Conservation (phyloP, 2,888 invertebrate species). For the Melieria picta region DNA sequence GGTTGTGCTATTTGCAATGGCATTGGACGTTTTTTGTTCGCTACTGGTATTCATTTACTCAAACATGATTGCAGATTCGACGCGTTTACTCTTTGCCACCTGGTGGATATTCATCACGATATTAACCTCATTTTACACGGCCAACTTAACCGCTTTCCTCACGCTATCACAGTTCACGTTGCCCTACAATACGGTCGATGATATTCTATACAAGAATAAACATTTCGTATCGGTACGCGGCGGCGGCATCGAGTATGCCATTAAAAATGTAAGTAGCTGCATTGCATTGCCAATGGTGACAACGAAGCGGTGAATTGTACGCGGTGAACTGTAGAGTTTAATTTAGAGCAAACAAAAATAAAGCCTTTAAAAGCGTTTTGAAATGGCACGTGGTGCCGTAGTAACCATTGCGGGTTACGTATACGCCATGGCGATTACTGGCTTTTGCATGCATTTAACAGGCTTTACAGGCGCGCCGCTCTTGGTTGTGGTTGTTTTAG, state of each 20-base stretch:
- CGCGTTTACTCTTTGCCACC: conserved; percentile 84
- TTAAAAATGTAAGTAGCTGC: conserved; percentile 69
- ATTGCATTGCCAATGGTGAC: not conserved
- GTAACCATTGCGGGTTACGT: not conserved
- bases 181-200: conserved; percentile 76
- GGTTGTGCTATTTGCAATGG: not conserved
- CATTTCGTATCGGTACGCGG: conserved; percentile 78
- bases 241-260: conserved; percentile 74
- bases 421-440: not conserved
- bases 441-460: not conserved
- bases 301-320: not conserved
- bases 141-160: conserved; percentile 88
- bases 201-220: conserved; percentile 74
- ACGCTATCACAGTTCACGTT: conserved; percentile 86
- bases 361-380: too few species aligned
- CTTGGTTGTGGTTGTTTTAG: too few species aligned
- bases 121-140: conserved; percentile 89
- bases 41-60: too few species aligned
- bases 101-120: conserved; percentile 94
- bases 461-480: not conserved
- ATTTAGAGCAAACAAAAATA: too few species aligned
- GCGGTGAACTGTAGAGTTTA: not conserved
- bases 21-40: conserved; percentile 33
- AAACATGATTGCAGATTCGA: conserved; percentile 73
- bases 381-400: too few species aligned